Percentiles rank a stretch among this genome's conserved stretches.
Conservation (phyloP, 2,797 vertebrate species). For the Karalla daura region DNA sequence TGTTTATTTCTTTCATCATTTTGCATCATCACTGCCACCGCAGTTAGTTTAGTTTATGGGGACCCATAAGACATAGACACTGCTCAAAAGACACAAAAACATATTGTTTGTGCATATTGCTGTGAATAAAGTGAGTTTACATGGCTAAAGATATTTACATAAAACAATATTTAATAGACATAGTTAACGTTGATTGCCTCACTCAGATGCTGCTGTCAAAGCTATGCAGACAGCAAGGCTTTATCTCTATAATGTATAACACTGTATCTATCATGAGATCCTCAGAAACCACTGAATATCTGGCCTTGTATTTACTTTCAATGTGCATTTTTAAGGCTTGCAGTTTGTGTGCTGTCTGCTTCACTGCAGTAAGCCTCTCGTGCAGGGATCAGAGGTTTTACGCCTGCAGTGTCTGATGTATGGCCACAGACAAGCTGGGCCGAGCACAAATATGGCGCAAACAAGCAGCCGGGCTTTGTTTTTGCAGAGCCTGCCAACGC, state of each 20-base stretch:
- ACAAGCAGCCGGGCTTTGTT: constrained; percentile 59
- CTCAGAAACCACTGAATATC: constrained; percentile 22
- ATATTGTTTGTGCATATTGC: background rate
- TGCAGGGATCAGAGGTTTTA: constrained; percentile 28
- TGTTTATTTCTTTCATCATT: too few relatives aligned
- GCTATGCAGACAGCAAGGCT: background rate
- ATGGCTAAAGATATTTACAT: too few relatives aligned
- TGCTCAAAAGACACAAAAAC: too few relatives aligned
- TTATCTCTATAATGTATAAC: constrained; percentile 11
- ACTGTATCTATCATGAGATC: constrained; percentile 16
- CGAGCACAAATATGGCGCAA: constrained; percentile 39
- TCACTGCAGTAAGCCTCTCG: too few relatives aligned
- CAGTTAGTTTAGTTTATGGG: too few relatives aligned
- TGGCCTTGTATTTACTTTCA: constrained; percentile 16
- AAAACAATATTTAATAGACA: too few relatives aligned
- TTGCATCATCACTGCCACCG: too few relatives aligned
- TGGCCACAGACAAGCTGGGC: constrained; percentile 22
- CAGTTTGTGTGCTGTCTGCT: background rate
- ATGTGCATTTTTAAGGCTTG: constrained; percentile 11
- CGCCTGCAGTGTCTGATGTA: constrained; percentile 43
- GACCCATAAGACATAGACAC: too few relatives aligned
- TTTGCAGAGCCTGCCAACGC: constrained; percentile 49
- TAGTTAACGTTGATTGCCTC: too few relatives aligned
- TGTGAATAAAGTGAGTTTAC: background rate
- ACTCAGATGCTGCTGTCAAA: background rate